Evolutionary conservation across 2,113 vertebrate genomes (phyloP).

Genomic region (Actenoides hombroni): DNA sequence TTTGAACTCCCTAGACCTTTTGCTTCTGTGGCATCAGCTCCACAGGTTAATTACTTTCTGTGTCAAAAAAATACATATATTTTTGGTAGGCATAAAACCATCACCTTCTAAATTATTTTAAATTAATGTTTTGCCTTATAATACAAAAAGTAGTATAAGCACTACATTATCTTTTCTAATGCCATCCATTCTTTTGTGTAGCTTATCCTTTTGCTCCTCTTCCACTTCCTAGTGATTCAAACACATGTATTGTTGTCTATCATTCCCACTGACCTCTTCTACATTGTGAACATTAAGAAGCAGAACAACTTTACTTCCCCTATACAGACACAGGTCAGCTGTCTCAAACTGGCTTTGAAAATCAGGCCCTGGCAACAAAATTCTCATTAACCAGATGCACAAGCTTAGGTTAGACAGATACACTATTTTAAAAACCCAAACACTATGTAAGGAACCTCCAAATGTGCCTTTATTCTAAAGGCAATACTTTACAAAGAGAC

Average conservation of each 20-base stretch:
- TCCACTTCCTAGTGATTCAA: neutral
- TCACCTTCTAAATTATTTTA: neutral
- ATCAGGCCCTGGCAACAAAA: neutral
- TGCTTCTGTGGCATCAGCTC: neutral
- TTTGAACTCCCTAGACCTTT: neutral
- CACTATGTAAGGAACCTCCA: neutral
- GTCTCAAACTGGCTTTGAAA: neutral
- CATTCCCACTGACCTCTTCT: neutral
- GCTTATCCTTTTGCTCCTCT: neutral
- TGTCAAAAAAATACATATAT: neutral
- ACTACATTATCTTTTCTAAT: neutral
- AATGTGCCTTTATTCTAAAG: neutral
- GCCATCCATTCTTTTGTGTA: neutral
- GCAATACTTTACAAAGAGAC: neutral
- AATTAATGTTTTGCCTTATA: neutral
- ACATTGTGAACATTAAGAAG: neutral
- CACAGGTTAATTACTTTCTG: neutral
- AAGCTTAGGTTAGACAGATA: neutral
- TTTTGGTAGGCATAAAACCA: neutral
- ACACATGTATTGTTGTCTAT: neutral
- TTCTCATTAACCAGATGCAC: neutral
- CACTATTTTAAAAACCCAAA: neutral
- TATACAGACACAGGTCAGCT: neutral
- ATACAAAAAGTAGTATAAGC: neutral
- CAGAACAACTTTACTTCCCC: neutral